Base-by-base conservation (phyloP, 2,797 vertebrate species). In the Miichthys miiuy region DNA sequence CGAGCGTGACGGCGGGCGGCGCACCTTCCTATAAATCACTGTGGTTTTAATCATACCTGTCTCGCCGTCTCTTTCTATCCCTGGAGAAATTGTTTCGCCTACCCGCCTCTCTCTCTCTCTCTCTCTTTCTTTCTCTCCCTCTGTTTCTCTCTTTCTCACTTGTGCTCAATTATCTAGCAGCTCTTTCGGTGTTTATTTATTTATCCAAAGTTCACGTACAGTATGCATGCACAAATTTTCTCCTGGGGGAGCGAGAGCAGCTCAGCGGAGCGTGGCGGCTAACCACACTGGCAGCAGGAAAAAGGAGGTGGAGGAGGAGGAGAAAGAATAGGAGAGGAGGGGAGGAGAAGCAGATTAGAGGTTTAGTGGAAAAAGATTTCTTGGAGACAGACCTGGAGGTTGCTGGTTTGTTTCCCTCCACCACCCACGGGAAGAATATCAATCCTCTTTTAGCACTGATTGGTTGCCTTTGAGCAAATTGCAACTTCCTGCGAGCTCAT, bases 31-130 rank as follows among this genome's bases (percentile, higher is more conserved):
- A 97, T 98, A 97, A 98, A 98, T 98, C 97, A 97, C 93, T 46
- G 72, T 84, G 94, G 94, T 96, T 97, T 97, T 98, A 98, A 97
- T 97, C 97, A 96, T 94, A 99, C 97, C 97, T 95, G 97, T 96
- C 95, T 96, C 92, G 88, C 94, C 92, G 88, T 93, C 91, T 80
- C 89, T 44, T 27, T 27, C 93, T 90, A 23, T 95, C 96, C 93
- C 95, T 67, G 83, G 95, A 95, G 95, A 95, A 95, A 95, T 94
- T 87, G 94, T 95, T 96, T 94, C 92, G 90, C 77, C 66, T 71
- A 63, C 75, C 80, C 20, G 25, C 62, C 92, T 91, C 90, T 76
- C 84, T 47, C 77, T 91, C 56, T 77, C 34, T 8, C 82, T 90
- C 64, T 66, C 54, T 47, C 72, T 95, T 94, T 93, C 89, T 93